Evolutionary conservation across 92 coral and sea anemone species (phyloP), one percentile per base, ranked within the genome.

Genomic region (Blastomussa wellsi): DNA sequence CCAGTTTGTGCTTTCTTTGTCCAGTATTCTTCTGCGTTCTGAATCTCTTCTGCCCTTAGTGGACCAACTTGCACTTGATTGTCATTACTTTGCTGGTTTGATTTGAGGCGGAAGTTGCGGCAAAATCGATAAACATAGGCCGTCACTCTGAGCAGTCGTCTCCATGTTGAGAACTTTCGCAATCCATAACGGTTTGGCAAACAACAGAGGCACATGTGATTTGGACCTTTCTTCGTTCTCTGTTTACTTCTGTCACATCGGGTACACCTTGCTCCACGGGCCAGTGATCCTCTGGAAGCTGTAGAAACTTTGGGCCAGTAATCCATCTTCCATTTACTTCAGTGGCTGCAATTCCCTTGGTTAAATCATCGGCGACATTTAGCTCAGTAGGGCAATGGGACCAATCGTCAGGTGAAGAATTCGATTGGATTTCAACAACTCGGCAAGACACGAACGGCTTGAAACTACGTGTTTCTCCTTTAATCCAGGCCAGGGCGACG

Each of bases 271-370:
- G 80, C 80, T 91, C 80, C 49, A 48, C 17, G 32, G 91, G 93
- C 93, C 93, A 87, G 35, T 83, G 52, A 22, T 74, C 72, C 59
- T 91, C 87, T 60, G 91, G 89, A 66, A 71, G 57, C 76, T 68
- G 85, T 53, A 87, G 55, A 65, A 87, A 87, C 48, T 57, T 22
- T 29, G 93, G 91, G 28, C 93, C 93, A 48, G 75, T 87, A 39
- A 90, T 68, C 93, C 93, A 90, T 84, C 91, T 90, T 19, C 93
- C 93, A 73, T 90, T 71, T 35, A 86, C 70, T 28, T 90, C 91
- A 49, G 88, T 66, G 66, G 83, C 79, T 78, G 90, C 19, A 26
- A 90, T 87, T 20, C 91, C 93, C 53, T 90, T 90, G 42, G 93
- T 78, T 74, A 90, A 74, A 67, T 90, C 93, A 48, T 90, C 90